phyloP scores from a whole-genome alignment of 2,113 vertebrate genomes.

The Eretmochelys imbricata region DNA sequence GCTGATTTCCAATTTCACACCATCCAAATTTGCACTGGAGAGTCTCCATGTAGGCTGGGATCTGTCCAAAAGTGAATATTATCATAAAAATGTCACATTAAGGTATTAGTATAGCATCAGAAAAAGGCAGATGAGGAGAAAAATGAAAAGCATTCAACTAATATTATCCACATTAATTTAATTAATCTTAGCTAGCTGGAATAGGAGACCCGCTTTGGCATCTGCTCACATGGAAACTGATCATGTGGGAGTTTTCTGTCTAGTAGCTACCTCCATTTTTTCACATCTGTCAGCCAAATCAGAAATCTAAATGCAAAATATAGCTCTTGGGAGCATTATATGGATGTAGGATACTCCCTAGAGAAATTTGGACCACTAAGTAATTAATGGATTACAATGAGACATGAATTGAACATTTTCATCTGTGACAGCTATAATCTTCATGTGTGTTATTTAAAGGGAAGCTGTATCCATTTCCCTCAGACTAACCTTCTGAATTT shows the following conservation, averaged over 20 bases:
- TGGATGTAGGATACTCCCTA: background rate
- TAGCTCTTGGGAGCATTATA: accelerated
- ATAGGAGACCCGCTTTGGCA: background rate
- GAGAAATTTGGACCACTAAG: background rate
- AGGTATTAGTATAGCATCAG: background rate
- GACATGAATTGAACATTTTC: background rate
- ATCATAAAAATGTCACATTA: background rate
- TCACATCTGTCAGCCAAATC: background rate
- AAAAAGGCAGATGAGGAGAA: background rate
- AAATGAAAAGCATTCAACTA: background rate
- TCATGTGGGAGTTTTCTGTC: background rate
- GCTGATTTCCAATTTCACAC: background rate
- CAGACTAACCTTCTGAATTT: background rate
- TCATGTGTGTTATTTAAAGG: accelerated
- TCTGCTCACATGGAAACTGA: background rate
- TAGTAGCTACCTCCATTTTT: background rate
- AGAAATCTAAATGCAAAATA: background rate
- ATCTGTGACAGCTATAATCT: background rate
- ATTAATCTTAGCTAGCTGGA: background rate
- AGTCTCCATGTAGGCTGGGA: background rate
- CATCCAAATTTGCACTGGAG: background rate
- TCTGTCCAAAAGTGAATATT: background rate
- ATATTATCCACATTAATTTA: background rate
- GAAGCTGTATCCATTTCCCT: background rate
- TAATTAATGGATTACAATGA: background rate